phyloP scores from a whole-genome alignment of 92 coral and sea anemone genomes.

The Metridium senile region DNA sequence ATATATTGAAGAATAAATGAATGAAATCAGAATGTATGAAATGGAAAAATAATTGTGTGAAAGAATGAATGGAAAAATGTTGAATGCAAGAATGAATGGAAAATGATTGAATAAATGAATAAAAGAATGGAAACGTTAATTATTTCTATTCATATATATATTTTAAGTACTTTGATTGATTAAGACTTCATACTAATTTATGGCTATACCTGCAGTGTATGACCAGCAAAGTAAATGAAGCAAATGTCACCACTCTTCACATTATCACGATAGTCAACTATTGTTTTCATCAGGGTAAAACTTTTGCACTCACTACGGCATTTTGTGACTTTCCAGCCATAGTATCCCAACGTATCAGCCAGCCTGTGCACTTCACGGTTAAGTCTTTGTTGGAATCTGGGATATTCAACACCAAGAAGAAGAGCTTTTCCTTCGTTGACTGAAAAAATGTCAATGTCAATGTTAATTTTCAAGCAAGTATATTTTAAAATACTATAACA shows the following conservation, averaged over 20 bases:
- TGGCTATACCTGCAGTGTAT: constrained; percentile 76
- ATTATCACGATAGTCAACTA: constrained; percentile 14
- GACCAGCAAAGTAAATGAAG: constrained; percentile 72
- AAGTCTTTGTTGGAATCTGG: neutral
- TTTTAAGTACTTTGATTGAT: neutral
- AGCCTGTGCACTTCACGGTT: neutral
- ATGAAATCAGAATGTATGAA: too few species aligned
- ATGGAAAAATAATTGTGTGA: too few species aligned
- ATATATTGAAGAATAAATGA: too few species aligned
- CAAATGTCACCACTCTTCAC: constrained; percentile 22
- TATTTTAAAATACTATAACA: too few species aligned
- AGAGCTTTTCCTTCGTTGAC: constrained; percentile 14
- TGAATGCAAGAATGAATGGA: too few species aligned
- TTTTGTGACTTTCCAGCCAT: constrained; percentile 22
- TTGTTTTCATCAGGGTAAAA: neutral
- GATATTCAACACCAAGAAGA: constrained; percentile 15
- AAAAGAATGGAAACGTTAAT: too few species aligned
- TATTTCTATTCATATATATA: too few species aligned
- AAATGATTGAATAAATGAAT: too few species aligned
- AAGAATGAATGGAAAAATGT: too few species aligned
- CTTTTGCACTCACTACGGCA: neutral
- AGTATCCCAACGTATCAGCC: constrained; percentile 19
- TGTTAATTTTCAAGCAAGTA: too few species aligned
- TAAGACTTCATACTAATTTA: neutral
- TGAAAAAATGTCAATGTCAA: neutral